phyloP scores from a whole-genome alignment of 2,888 invertebrate genomes.

The Imbricaverruca yamaguchii region DNA sequence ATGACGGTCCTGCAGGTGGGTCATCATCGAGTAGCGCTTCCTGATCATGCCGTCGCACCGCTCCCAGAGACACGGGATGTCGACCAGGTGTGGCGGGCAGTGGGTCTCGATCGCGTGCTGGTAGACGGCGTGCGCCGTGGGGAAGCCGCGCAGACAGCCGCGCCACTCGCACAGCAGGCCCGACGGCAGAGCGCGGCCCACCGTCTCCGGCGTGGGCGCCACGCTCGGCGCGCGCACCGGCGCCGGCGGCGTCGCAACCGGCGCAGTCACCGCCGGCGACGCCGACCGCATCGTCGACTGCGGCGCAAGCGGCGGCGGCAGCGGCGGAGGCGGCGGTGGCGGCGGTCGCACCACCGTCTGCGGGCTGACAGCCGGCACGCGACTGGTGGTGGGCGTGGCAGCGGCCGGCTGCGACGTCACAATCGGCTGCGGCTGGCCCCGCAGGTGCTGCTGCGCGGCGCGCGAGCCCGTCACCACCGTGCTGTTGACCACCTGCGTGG shows the following conservation, averaged over 20 bases:
- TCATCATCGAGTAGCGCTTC: slow-evolving; percentile 88
- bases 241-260: slow-evolving; percentile 27
- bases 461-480: slow-evolving; percentile 33
- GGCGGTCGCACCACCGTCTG: slow-evolving; percentile 3
- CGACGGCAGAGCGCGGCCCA: slow-evolving; percentile 30
- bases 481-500: slow-evolving; percentile 22
- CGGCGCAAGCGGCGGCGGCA: slow-evolving; percentile 26
- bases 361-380: slow-evolving; percentile 19
- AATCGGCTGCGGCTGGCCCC: slow-evolving; percentile 28
- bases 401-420: slow-evolving; percentile 27
- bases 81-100: slow-evolving; percentile 58
- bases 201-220: slow-evolving; percentile 12
- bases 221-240: slow-evolving; percentile 26
- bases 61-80: slow-evolving; percentile 83
- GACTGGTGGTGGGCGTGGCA: slow-evolving; percentile 29
- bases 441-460: slow-evolving; percentile 27
- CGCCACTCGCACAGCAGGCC: slow-evolving; percentile 80
- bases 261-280: background rate
- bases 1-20: slow-evolving; percentile 92
- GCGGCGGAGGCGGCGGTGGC: slow-evolving; percentile 25
- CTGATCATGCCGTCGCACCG: slow-evolving; percentile 81
- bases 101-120: slow-evolving; percentile 79
- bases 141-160: slow-evolving; percentile 57
- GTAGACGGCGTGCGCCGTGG: slow-evolving; percentile 54
- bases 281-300: slow-evolving; percentile 26